Percentiles rank a stretch among this genome's conserved stretches.
Evolutionary conservation across 2,113 vertebrate species (phyloP).

Genomic region (Gobio gobio): DNA sequence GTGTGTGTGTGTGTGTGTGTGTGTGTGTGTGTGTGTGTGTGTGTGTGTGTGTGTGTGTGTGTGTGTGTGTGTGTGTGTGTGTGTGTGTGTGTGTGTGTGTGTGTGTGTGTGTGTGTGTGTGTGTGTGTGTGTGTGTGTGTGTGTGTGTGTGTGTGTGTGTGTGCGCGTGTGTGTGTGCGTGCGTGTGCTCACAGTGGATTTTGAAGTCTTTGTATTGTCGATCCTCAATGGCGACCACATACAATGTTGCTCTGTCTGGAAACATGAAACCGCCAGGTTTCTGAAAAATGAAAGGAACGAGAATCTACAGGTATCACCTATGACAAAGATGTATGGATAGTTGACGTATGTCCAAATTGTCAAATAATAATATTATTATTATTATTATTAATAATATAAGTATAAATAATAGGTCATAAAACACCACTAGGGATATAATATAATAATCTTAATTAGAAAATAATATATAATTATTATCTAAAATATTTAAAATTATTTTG

Average conservation of each 20-base stretch:
- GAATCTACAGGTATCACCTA: background rate
- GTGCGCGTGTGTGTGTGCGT: conserved; percentile 32
- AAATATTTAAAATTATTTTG: background rate
- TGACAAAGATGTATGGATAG: background rate
- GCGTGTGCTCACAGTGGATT: conserved; percentile 90
- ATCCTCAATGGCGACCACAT: conserved; percentile 95
- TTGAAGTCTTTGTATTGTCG: conserved; percentile 99
- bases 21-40: conserved; percentile 26
- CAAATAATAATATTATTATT: too few relatives aligned
- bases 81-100: conserved; percentile 14
- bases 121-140: too few relatives aligned
- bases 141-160: conserved; percentile 21
- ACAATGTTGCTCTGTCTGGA: conserved; percentile 94
- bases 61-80: conserved; percentile 26
- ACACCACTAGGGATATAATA: background rate
- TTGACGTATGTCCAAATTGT: background rate
- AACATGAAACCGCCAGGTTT: conserved; percentile 99
- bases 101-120: too few relatives aligned
- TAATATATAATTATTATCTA: background rate
- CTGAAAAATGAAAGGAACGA: conserved; percentile 75
- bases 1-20: conserved; percentile 27
- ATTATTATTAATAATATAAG: background rate
- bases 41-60: conserved; percentile 29
- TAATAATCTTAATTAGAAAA: background rate
- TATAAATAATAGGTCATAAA: background rate